phyloP scores from a whole-genome alignment of 2,797 vertebrate species.

The Eutrigla gurnardus region DNA sequence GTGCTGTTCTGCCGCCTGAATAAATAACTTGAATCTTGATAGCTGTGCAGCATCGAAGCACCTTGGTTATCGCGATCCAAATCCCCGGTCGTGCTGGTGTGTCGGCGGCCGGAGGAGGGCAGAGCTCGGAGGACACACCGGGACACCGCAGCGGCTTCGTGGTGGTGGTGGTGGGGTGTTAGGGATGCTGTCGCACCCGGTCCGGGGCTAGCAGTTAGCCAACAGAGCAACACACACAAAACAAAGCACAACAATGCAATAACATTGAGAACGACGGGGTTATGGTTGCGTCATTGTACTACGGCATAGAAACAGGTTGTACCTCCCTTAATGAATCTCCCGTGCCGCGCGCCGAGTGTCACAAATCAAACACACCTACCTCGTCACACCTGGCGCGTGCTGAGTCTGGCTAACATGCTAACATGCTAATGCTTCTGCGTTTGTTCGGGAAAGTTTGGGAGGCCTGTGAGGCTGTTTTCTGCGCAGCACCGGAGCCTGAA shows the following conservation, averaged over 20 bases:
- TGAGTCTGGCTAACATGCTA: background rate
- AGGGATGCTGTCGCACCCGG: no score
- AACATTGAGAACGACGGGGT: no score
- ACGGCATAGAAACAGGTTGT: background rate
- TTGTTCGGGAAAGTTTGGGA: background rate
- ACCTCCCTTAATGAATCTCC: background rate
- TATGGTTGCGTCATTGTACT: no score
- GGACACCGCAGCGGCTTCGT: no score
- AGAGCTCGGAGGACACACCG: background rate
- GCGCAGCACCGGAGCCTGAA: background rate
- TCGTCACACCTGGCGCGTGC: background rate
- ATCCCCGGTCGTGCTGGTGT: background rate
- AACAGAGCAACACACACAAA: background rate
- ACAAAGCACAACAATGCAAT: background rate
- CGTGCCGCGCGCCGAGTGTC: accelerated
- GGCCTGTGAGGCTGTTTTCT: background rate
- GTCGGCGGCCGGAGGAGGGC: background rate
- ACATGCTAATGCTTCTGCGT: background rate
- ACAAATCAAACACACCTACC: background rate
- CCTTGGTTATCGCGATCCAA: background rate
- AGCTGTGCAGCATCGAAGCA: background rate
- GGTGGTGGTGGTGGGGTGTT: no score
- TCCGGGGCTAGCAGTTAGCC: background rate
- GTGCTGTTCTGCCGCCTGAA: constrained; percentile 5
- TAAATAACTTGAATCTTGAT: constrained; percentile 17